phyloP scores from a whole-genome alignment of 2,888 invertebrate genomes.

The Chalcis sispes region DNA sequence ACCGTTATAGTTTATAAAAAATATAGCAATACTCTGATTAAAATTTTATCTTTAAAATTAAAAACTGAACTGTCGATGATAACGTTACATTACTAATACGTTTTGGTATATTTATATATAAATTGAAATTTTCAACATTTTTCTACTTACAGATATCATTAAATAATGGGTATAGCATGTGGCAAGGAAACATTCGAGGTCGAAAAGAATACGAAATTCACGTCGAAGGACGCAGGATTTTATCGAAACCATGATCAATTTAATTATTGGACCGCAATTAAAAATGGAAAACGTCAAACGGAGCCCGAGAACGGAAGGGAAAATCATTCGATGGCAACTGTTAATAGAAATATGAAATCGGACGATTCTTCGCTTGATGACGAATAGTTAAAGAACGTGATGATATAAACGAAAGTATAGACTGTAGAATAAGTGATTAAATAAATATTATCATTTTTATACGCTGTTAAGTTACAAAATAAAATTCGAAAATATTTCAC shows the following conservation, averaged over 20 bases:
- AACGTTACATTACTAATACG: too few species aligned
- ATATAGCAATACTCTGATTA: too few species aligned
- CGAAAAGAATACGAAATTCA: slow-evolving; percentile 29
- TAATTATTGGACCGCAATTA: slow-evolving; percentile 31
- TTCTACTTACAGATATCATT: slow-evolving; percentile 12
- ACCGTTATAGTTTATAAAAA: too few species aligned
- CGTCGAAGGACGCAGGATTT: slow-evolving; percentile 33
- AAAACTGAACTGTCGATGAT: too few species aligned
- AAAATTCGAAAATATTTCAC: too few species aligned
- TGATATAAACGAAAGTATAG: slow-evolving; percentile 13
- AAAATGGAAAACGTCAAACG: slow-evolving; percentile 24
- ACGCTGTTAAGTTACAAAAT: too few species aligned
- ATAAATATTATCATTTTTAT: slow-evolving; percentile 3
- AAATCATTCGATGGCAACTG: slow-evolving; percentile 7
- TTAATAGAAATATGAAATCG: slow-evolving; percentile 20
- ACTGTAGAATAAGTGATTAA: slow-evolving; percentile 2
- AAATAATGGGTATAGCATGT: slow-evolving; percentile 44
- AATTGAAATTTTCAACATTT: too few species aligned
- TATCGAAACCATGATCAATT: slow-evolving; percentile 44
- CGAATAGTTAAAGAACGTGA: slow-evolving; percentile 4
- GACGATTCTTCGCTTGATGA: slow-evolving; percentile 11
- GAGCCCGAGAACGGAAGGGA: neutral
- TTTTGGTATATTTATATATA: too few species aligned
- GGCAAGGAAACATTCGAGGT: slow-evolving; percentile 47
- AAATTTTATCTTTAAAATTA: too few species aligned